These are phyloP conservation scores for Nycteola revayana DNA, from an alignment of 2,888 invertebrate species.

Conservation along the genomic window DNA sequence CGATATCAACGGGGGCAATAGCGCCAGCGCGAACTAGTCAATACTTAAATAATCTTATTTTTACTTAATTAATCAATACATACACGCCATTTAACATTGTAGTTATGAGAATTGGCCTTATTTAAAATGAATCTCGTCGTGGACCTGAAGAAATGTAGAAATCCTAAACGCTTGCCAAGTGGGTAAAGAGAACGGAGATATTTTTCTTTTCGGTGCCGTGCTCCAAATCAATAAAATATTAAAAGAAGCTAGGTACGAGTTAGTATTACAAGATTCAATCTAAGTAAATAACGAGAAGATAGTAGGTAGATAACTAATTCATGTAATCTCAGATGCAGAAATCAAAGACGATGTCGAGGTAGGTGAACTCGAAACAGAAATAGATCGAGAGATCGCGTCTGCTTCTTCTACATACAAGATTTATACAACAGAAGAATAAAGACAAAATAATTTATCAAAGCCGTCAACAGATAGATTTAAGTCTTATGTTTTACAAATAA, in stretches of 20 bases:
- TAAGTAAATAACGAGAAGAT: neutral
- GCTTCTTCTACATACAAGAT: constrained; percentile 45
- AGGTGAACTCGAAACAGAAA: constrained; percentile 69
- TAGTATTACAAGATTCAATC: constrained; percentile 2
- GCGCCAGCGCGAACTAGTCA: too few relatives aligned
- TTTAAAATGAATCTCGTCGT: too few relatives aligned
- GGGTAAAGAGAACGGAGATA: constrained; percentile 12
- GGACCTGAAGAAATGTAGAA: too few relatives aligned
- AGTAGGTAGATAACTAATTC: constrained; percentile 17
- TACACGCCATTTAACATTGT: too few relatives aligned
- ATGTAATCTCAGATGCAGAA: constrained; percentile 49
- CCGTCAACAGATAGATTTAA: too few relatives aligned
- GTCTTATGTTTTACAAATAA: too few relatives aligned
- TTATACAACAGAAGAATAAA: constrained; percentile 33
- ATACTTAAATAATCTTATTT: too few relatives aligned
- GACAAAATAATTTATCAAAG: constrained; percentile 13
- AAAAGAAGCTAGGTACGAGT: too few relatives aligned
- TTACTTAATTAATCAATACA: too few relatives aligned
- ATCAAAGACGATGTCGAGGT: constrained; percentile 56
- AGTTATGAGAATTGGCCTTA: too few relatives aligned
- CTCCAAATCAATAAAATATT: too few relatives aligned
- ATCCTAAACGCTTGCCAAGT: constrained; percentile 16
- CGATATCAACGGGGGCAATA: too few relatives aligned
- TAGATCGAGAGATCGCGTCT: constrained; percentile 55
- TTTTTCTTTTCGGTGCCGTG: constrained; percentile 6